A percentile compares a stretch with the other conserved stretches of the same genome.
phyloP scores from a whole-genome alignment of 2,113 vertebrate species.

The Gymnogyps californianus region DNA sequence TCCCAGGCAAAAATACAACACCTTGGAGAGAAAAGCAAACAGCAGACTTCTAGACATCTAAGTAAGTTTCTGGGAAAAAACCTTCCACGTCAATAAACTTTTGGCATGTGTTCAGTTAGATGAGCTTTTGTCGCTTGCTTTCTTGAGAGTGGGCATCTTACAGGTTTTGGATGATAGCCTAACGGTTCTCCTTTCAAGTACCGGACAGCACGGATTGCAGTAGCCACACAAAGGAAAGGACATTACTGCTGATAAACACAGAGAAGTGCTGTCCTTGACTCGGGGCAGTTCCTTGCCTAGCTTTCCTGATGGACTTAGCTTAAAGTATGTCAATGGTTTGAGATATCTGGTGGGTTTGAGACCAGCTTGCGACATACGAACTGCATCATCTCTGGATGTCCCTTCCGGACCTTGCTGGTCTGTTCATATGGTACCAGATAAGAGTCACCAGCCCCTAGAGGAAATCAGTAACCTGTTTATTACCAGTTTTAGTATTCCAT shows the following conservation, averaged over 20 bases:
- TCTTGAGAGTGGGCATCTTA: no score
- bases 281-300: background rate
- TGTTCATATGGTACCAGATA: accelerated
- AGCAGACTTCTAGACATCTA: no score
- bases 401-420: background rate
- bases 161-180: background rate
- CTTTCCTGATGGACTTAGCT: background rate
- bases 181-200: background rate
- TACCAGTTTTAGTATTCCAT: background rate
- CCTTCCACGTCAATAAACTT: no score
- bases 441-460: background rate
- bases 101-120: background rate
- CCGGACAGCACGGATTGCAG: accelerated
- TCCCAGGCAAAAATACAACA: background rate
- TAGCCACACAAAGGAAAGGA: background rate
- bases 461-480: background rate
- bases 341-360: background rate
- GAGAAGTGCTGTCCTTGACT: background rate
- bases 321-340: no score
- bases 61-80: background rate
- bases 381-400: background rate
- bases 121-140: background rate
- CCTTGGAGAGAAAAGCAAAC: no score
- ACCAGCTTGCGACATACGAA: accelerated
- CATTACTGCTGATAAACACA: background rate